Evolutionary conservation across 92 coral and sea anemone genomes (phyloP).

Genomic region (Plumapathes pennacea): DNA sequence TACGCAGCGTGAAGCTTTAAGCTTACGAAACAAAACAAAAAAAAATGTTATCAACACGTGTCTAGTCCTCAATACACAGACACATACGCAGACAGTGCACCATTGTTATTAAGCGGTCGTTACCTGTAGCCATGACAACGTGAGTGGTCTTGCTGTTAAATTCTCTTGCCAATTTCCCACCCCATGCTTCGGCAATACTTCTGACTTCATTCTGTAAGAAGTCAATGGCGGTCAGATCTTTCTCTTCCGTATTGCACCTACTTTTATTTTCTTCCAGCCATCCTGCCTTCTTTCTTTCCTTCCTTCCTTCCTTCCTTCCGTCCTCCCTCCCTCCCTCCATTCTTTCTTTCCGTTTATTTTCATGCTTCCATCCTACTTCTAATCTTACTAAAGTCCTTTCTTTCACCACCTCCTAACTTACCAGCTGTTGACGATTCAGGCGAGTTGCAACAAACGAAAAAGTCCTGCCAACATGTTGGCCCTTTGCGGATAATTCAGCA

Average conservation of each 20-base stretch:
- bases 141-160: conserved; percentile 69
- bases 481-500: not conserved
- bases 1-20: not conserved
- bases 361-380: no score
- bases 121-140: conserved; percentile 85
- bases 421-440: conserved; percentile 61
- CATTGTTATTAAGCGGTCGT: not conserved
- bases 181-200: conserved; percentile 57
- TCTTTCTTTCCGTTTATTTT: no score
- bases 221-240: not conserved
- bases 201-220: conserved; percentile 55
- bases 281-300: no score
- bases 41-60: not conserved
- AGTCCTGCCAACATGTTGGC: not conserved
- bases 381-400: no score
- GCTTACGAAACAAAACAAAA: no score
- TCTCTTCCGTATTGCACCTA: no score
- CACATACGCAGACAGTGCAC: not conserved
- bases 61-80: no score
- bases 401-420: conserved; percentile 23
- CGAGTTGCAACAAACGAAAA: conserved; percentile 78
- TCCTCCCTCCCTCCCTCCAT: no score
- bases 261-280: no score
- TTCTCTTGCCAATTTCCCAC: conserved; percentile 69
- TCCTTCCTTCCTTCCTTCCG: no score